A percentile compares a stretch with the other conserved stretches of the same genome.
These are phyloP conservation scores for Poeciliopsis occidentalis DNA, from an alignment of 2,113 vertebrate species.

Conservation along the genomic window DNA sequence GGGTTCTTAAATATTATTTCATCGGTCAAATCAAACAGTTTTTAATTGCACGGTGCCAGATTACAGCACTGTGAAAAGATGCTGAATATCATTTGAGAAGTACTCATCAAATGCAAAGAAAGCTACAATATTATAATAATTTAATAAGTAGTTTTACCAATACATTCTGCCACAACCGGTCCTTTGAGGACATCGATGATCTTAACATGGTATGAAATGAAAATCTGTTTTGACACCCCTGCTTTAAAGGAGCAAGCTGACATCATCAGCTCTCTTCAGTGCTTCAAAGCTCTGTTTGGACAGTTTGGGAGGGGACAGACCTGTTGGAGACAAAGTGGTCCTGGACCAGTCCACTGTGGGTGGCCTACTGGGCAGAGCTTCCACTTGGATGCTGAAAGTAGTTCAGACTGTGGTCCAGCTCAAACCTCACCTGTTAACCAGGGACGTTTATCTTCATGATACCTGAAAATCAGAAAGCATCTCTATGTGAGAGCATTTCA, in stretches of 20 bases:
- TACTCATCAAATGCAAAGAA: too few species aligned
- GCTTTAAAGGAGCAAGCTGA: slow-evolving; percentile 76
- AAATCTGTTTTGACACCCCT: too few species aligned
- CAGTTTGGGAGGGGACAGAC: slow-evolving; percentile 86
- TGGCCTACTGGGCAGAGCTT: slow-evolving; percentile 87
- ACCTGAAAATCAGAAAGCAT: not conserved
- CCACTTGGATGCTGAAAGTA: slow-evolving; percentile 89
- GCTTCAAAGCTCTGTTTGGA: slow-evolving; percentile 94
- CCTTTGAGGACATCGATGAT: too few species aligned
- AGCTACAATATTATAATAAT: too few species aligned
- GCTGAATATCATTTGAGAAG: too few species aligned
- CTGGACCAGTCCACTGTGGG: slow-evolving; percentile 87
- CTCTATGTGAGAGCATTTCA: not conserved
- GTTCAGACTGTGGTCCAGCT: slow-evolving; percentile 87
- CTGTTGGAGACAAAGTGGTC: slow-evolving; percentile 79
- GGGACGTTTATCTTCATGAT: slow-evolving; percentile 66
- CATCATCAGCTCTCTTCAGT: slow-evolving; percentile 88
- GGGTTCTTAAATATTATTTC: too few species aligned
- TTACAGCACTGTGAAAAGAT: too few species aligned
- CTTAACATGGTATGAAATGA: too few species aligned
- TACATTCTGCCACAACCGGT: too few species aligned
- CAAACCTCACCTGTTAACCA: slow-evolving; percentile 85
- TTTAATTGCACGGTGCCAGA: too few species aligned
- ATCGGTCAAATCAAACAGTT: too few species aligned
- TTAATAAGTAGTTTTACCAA: too few species aligned